Evolutionary conservation across 2,113 vertebrate genomes (phyloP).

Genomic region (Sporophila hypoxantha): DNA sequence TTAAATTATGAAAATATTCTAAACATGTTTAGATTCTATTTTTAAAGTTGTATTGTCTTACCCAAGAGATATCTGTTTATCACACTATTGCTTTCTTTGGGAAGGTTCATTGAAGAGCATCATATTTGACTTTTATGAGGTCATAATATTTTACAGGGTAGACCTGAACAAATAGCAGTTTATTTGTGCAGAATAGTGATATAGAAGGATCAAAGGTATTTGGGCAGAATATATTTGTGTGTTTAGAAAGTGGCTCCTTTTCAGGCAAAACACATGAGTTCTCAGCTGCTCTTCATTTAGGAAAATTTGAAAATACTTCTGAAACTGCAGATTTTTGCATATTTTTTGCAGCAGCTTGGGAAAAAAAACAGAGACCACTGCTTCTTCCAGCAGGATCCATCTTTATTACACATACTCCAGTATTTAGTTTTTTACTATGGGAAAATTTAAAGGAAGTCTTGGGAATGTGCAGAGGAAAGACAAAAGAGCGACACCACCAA

Average conservation of each 20-base stretch:
- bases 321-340: neutral
- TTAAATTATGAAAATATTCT: neutral
- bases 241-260: neutral
- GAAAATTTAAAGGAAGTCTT: neutral
- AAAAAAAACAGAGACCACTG: neutral
- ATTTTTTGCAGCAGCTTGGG: neutral
- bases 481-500: neutral
- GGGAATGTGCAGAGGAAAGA: neutral
- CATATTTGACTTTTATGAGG: neutral
- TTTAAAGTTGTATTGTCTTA: neutral
- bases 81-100: neutral
- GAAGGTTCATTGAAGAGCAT: neutral
- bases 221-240: neutral
- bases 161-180: neutral
- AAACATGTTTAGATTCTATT: neutral
- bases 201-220: neutral
- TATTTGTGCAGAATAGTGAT: neutral
- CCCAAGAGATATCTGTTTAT: neutral
- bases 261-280: neutral
- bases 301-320: neutral
- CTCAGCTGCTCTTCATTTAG: neutral
- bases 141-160: neutral
- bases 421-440: neutral
- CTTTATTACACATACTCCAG: no score
- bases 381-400: neutral